These are phyloP conservation scores for Merluccius polli DNA, from an alignment of 2,797 vertebrate species.

Conservation along the genomic window DNA sequence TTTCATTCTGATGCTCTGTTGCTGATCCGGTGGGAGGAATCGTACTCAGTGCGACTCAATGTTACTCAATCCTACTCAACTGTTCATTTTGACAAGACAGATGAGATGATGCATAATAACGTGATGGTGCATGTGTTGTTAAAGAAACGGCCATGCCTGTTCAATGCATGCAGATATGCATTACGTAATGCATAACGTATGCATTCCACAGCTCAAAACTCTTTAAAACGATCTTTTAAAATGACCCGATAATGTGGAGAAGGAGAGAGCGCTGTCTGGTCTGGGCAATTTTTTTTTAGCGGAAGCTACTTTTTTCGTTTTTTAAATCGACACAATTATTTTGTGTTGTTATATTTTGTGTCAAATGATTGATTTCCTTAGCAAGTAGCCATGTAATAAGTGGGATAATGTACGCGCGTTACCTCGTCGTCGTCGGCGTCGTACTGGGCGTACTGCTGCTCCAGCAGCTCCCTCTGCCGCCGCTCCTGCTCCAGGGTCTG, in stretches of 20 bases:
- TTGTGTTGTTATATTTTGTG: no score
- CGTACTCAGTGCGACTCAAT: not conserved
- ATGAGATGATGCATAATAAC: not conserved
- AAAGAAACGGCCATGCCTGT: no score
- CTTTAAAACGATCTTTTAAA: not conserved
- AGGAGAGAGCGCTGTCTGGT: not conserved
- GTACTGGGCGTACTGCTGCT: conserved; percentile 94
- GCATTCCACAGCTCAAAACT: no score
- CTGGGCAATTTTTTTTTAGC: no score
- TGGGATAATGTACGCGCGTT: no score
- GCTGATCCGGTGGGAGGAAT: not conserved
- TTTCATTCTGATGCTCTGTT: not conserved
- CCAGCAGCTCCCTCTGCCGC: conserved; percentile 90
- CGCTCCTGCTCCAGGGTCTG: conserved; percentile 96
- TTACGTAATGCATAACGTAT: no score
- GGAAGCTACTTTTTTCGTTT: no score
- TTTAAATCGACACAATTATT: no score
- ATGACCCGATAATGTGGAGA: not conserved
- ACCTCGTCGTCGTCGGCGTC: conserved; percentile 98
- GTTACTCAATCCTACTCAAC: not conserved
- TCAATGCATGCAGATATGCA: no score
- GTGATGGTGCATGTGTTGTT: not conserved
- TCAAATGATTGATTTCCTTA: no score
- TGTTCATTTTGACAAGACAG: not conserved
- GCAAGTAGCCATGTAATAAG: no score